Conservation (phyloP, 2,797 vertebrate genomes). For the Mareca penelope region DNA sequence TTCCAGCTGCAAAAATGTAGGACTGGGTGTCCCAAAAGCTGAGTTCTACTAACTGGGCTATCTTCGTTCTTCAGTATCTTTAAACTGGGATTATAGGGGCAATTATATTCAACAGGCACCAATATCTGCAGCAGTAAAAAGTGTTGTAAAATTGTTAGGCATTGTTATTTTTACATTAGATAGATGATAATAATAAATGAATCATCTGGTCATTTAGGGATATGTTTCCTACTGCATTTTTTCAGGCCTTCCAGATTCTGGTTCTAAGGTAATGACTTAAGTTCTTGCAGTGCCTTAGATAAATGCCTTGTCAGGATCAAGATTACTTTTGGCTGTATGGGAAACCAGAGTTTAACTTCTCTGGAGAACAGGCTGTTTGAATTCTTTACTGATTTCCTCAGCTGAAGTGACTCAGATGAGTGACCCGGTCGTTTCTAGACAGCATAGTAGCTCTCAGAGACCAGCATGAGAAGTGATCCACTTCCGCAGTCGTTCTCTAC, state of each 20-base stretch:
- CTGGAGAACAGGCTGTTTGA: not conserved
- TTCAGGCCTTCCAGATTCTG: not conserved
- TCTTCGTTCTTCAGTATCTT: not conserved
- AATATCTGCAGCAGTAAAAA: not conserved
- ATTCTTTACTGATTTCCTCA: not conserved
- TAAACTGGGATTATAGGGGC: not conserved
- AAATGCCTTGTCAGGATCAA: not conserved
- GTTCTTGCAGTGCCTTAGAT: not conserved
- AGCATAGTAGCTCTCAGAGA: not conserved
- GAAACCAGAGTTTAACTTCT: not conserved
- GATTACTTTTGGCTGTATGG: not conserved
- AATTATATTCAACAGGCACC: not conserved
- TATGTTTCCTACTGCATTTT: not conserved
- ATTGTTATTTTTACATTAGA: not conserved
- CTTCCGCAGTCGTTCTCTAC: not conserved
- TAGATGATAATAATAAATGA: not conserved
- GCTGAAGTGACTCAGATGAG: not conserved
- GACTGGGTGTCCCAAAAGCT: not conserved
- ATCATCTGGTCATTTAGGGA: not conserved
- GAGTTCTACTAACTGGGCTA: not conserved
- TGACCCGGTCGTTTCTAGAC: not conserved
- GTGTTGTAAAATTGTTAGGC: not conserved
- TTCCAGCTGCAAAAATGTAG: not conserved
- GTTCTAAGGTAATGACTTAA: not conserved
- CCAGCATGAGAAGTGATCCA: not conserved